A percentile compares a stretch with the other conserved stretches of the same genome.
Evolutionary conservation across 1,140 invertebrate species (phyloP).

Genomic region (Lordiphosa mommai): DNA sequence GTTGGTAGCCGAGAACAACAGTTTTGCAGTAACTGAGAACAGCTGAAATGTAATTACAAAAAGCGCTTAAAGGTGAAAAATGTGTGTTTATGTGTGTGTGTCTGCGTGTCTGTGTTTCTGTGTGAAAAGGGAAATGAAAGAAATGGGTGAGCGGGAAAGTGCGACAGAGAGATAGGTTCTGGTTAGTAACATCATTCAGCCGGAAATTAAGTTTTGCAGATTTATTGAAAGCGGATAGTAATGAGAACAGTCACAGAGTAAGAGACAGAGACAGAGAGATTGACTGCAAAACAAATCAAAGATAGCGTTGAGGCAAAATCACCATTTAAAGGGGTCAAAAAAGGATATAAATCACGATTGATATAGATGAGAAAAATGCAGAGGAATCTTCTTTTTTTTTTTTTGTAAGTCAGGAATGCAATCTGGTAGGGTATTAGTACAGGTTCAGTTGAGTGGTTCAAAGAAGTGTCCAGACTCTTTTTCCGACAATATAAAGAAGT

Average conservation of each 20-base stretch:
- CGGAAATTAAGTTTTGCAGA: constrained; percentile 79
- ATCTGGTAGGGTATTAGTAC: too few species aligned
- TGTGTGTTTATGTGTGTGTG: constrained; percentile 17
- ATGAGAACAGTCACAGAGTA: constrained; percentile 44
- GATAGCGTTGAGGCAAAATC: constrained; percentile 35
- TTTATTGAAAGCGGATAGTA: constrained; percentile 79
- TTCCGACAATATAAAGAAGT: too few species aligned
- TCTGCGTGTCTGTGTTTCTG: not conserved
- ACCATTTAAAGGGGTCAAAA: constrained; percentile 9
- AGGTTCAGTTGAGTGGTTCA: too few species aligned
- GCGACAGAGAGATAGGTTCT: constrained; percentile 8
- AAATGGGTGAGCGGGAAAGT: constrained; percentile 5
- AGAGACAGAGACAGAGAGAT: not conserved
- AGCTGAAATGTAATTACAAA: constrained; percentile 77
- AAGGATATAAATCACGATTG: constrained; percentile 9
- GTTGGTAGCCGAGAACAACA: constrained; percentile 29
- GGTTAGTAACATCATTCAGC: constrained; percentile 64
- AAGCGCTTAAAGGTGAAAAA: constrained; percentile 76
- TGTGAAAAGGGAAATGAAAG: constrained; percentile 4
- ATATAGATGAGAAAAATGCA: too few species aligned
- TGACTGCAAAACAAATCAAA: constrained; percentile 1
- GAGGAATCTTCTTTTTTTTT: too few species aligned
- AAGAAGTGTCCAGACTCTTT: too few species aligned
- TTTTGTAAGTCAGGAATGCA: too few species aligned
- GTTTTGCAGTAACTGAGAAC: constrained; percentile 40